phyloP scores from a whole-genome alignment of 2,113 vertebrate species.

The Myocastor coypus region DNA sequence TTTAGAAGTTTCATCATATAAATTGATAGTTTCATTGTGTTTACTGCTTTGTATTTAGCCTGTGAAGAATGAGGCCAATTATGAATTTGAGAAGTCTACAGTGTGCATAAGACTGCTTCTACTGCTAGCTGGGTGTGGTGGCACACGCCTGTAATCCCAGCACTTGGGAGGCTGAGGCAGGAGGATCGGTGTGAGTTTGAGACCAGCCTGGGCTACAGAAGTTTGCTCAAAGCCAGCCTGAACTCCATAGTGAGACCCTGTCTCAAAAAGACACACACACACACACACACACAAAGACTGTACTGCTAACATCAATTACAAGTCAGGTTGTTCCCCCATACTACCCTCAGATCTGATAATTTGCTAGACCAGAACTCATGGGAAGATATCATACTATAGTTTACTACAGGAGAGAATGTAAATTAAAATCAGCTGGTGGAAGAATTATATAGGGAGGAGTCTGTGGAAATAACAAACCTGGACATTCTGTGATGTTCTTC shows the following conservation, averaged over 20 bases:
- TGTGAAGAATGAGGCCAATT: conserved; percentile 6
- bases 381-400: not conserved
- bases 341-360: not conserved
- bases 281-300: no score
- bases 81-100: not conserved
- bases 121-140: no score
- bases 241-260: no score
- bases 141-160: no score
- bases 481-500: not conserved
- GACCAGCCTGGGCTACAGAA: no score
- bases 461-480: not conserved
- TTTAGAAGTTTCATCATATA: conserved; percentile 8
- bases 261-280: no score
- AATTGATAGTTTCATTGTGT: conserved; percentile 28
- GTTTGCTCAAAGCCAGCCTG: no score
- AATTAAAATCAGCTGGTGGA: not conserved
- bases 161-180: no score
- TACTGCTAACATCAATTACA: not conserved
- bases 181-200: no score
- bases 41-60: conserved; percentile 30
- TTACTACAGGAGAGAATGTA: not conserved
- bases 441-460: not conserved
- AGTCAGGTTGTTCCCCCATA: not conserved
- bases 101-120: not conserved
- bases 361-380: not conserved